phyloP scores from a whole-genome alignment of 1,140 invertebrate species.

The Rhopalosiphum padi region DNA sequence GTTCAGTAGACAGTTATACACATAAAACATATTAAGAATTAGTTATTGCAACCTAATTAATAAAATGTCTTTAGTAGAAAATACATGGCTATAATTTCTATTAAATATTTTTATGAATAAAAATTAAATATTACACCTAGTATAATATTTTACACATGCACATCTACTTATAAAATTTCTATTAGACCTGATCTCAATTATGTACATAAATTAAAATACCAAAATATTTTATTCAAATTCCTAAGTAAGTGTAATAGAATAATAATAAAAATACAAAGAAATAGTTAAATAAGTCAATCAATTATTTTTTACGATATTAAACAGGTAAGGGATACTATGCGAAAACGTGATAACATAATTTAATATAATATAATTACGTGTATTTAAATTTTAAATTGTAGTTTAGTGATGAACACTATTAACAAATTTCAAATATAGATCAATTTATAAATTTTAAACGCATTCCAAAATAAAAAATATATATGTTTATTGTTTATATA shows the following conservation, averaged over 20 bases:
- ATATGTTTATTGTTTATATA: background rate
- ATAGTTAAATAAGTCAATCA: background rate
- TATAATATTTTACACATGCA: background rate
- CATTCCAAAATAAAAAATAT: background rate
- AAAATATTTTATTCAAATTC: background rate
- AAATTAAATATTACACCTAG: background rate
- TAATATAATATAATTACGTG: background rate
- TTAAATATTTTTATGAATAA: background rate
- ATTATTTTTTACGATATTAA: background rate
- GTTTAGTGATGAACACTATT: background rate
- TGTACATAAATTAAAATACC: background rate
- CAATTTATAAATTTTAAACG: background rate
- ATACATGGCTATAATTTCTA: background rate
- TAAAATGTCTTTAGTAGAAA: background rate
- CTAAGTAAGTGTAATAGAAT: background rate
- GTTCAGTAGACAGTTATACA: background rate
- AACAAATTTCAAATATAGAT: background rate
- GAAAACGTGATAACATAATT: background rate
- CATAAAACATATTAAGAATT: background rate
- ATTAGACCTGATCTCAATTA: background rate
- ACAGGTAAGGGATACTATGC: background rate
- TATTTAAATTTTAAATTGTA: background rate
- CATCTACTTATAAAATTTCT: background rate
- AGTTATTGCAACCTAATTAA: background rate
- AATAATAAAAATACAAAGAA: background rate